These are phyloP conservation scores for Nixonia krombeini DNA, from an alignment of 1,140 invertebrate genomes.

Conservation along the genomic window DNA sequence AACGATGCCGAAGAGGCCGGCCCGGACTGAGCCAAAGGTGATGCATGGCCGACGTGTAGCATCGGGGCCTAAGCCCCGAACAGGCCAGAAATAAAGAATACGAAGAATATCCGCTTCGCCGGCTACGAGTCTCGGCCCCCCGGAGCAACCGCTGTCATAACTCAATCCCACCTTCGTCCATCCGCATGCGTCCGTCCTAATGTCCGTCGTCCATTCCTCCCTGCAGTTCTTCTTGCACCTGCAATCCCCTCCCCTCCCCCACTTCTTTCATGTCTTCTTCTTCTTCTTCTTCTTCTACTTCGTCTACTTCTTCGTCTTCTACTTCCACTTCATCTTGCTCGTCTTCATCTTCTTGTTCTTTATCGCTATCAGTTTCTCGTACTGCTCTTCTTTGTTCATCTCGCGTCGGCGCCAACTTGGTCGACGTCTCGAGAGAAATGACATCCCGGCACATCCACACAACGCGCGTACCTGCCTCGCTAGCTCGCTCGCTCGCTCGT, in stretches of 20 bases:
- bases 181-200: slow-evolving; percentile 34
- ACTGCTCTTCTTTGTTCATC: slow-evolving; percentile 15
- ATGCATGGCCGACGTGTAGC: slow-evolving; percentile 67
- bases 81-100: slow-evolving; percentile 66
- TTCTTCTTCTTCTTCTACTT: not conserved
- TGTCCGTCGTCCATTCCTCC: slow-evolving; percentile 39
- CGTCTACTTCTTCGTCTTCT: too few relatives aligned
- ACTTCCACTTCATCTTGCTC: too few relatives aligned
- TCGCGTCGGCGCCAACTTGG: slow-evolving; percentile 33
- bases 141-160: slow-evolving; percentile 72
- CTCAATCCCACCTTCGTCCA: slow-evolving; percentile 70
- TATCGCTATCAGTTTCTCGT: too few relatives aligned
- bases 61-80: slow-evolving; percentile 50
- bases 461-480: not conserved
- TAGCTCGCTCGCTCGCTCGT: slow-evolving; percentile 25
- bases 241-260: slow-evolving; percentile 39
- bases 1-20: slow-evolving; percentile 61
- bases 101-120: slow-evolving; percentile 66
- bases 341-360: too few relatives aligned
- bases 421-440: slow-evolving; percentile 13
- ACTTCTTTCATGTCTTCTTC: not conserved
- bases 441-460: slow-evolving; percentile 6
- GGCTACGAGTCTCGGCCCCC: slow-evolving; percentile 62
- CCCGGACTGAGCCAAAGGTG: slow-evolving; percentile 67
- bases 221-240: slow-evolving; percentile 39